Evolutionary conservation across 2,797 vertebrate genomes (phyloP).

Genomic region (Melanotaenia pygmaea): DNA sequence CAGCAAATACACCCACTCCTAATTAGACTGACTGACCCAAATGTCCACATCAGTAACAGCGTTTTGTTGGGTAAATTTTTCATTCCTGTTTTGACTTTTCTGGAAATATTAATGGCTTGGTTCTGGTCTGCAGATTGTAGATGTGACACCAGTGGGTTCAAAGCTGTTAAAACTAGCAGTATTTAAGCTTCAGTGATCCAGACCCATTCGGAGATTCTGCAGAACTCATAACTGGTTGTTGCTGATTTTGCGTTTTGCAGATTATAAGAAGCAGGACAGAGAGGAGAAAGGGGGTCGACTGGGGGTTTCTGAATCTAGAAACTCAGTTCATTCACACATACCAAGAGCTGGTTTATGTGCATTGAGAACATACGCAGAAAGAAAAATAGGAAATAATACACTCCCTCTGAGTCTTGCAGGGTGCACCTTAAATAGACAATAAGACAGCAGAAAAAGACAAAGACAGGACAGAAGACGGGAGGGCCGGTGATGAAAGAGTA

Average conservation of each 20-base stretch:
- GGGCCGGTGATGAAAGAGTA: constrained; percentile 51
- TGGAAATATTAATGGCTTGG: not conserved
- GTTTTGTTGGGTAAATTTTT: not conserved
- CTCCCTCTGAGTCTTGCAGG: constrained; percentile 6
- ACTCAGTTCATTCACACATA: not conserved
- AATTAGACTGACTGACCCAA: too few species aligned
- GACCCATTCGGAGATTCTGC: not conserved
- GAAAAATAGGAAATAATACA: not conserved
- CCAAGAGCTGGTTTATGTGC: not conserved
- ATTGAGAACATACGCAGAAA: not conserved
- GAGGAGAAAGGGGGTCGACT: too few species aligned
- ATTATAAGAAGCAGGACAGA: not conserved
- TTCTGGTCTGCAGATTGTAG: not conserved
- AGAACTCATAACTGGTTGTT: not conserved
- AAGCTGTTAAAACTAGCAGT: not conserved
- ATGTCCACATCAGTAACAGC: too few species aligned
- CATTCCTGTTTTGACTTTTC: not conserved
- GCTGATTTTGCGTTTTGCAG: constrained; percentile 2
- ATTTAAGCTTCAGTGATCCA: not conserved
- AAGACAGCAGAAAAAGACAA: constrained; percentile 40
- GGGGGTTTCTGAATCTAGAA: too few species aligned
- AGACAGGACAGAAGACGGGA: constrained; percentile 25
- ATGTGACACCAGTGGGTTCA: not conserved
- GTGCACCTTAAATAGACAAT: constrained; percentile 44
- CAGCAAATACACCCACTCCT: too few species aligned